Evolutionary conservation across 2,113 vertebrate species (phyloP), one percentile per base, ranked within the genome.

Genomic region (Mesembrinibis cayennensis): DNA sequence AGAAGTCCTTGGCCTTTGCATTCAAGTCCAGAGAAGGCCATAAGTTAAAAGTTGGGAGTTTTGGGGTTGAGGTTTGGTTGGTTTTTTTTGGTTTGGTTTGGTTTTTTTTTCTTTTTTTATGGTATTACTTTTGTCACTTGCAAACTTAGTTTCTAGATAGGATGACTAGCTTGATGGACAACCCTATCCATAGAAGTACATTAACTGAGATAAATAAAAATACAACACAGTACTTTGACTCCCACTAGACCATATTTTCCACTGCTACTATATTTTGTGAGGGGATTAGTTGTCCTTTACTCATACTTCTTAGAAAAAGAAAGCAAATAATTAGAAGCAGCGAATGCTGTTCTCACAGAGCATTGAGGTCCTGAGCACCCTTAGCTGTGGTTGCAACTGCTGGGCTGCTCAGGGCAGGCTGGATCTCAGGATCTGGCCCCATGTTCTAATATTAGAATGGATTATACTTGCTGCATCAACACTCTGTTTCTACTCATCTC

Each of bases 401-500:
- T 10, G 38, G 15, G 44, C 45, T 7, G 4, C 29, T 27, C 79
- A 56, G 44, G 25, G 16, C 18, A 73, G 34, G 27, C 29, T 4
- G 2, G 45, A 30, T 77, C 11, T 2, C n/a, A 29, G 44, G 55
- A 88, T 66, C 9, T 2, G 0, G 65, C 40, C 59, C 36, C 52
- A 30, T 0, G 0, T 40, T 87, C 86, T 82, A 95, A 70, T 87
- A 88, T 93, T 91, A 84, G 69, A 92, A 10, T 32, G 72, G 82
- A 94, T 97, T 86, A 89, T 3, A 72, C 62, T 84, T 5, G 0
- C 69, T 59, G 70, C 40, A 78, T 71, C 7, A 1, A 61, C 53
- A 65, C 82, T 84, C 80, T 34, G 69, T 62, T 70, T 81, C 92
- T 82, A 66, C 63, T 81, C 78, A 58, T 62, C 91, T 92, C 93